A percentile compares a stretch with the other conserved stretches of the same genome.
Conservation (phyloP, 2,888 invertebrate species). For the Reticulitermes lucifugus region DNA sequence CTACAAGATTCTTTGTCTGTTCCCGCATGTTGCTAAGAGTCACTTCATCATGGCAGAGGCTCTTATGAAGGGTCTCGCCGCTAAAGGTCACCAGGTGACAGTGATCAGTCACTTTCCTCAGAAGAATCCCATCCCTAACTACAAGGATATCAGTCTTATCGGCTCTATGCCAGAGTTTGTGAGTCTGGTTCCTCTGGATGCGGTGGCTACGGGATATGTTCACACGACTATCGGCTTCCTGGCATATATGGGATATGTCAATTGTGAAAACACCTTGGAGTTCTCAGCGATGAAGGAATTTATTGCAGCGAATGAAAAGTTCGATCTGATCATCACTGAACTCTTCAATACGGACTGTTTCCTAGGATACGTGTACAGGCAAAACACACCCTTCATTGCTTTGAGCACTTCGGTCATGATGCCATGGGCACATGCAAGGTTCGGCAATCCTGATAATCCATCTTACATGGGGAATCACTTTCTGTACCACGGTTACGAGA, state of each 20-base stretch:
- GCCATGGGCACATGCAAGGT: constrained; percentile 72
- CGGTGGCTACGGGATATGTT: not conserved
- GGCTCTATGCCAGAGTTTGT: constrained; percentile 30
- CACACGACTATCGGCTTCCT: not conserved
- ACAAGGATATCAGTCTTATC: constrained; percentile 56
- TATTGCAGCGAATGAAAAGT: constrained; percentile 59
- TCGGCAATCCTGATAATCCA: constrained; percentile 71
- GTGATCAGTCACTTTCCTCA: constrained; percentile 56
- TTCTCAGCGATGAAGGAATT: constrained; percentile 51
- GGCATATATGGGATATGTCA: not conserved
- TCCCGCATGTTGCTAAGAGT: constrained; percentile 76
- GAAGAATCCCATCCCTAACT: constrained; percentile 55
- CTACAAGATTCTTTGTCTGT: constrained; percentile 61
- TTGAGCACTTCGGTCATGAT: constrained; percentile 70
- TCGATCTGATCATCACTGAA: constrained; percentile 77
- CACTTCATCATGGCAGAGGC: constrained; percentile 76
- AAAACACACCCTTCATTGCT: constrained; percentile 68
- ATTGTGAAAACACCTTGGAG: constrained; percentile 47
- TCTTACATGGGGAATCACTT: constrained; percentile 67
- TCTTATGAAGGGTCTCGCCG: constrained; percentile 57
- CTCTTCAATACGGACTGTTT: constrained; percentile 80
- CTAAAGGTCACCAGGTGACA: constrained; percentile 58
- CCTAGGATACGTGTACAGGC: constrained; percentile 70
- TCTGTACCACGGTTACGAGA: constrained; percentile 58
- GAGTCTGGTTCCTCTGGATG: constrained; percentile 24